These are phyloP conservation scores for Tyria jacobaeae DNA, from an alignment of 2,888 invertebrate genomes.

Conservation along the genomic window DNA sequence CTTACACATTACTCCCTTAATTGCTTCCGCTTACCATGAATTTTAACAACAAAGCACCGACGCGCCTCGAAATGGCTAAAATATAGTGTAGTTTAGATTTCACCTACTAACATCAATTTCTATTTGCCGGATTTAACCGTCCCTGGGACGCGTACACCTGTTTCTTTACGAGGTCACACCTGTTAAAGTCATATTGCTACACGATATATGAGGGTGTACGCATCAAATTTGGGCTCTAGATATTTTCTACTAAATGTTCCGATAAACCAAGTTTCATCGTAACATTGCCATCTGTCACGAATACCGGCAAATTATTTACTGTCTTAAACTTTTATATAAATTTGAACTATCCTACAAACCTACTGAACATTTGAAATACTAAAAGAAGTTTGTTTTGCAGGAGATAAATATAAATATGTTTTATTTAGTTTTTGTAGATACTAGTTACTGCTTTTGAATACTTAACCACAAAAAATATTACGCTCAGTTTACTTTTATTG, in stretches of 20 bases:
- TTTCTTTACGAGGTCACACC: constrained; percentile 71
- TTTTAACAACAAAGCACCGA: constrained; percentile 80
- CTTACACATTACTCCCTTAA: constrained; percentile 81
- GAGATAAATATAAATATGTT: no score
- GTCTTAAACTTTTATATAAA: constrained; percentile 27
- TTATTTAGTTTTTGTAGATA: no score
- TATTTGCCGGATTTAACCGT: constrained; percentile 77
- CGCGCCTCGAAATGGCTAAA: constrained; percentile 74
- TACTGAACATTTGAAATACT: constrained; percentile 17
- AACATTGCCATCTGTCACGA: constrained; percentile 43
- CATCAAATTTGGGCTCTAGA: constrained; percentile 43
- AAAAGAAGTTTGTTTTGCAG: constrained; percentile 15
- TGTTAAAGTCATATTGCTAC: constrained; percentile 57
- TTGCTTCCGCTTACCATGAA: constrained; percentile 82
- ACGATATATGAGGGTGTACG: constrained; percentile 48
- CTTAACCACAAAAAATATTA: constrained; percentile 59
- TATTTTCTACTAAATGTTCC: constrained; percentile 38
- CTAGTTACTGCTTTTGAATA: constrained; percentile 64
- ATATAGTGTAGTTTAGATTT: constrained; percentile 79
- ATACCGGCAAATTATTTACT: constrained; percentile 36
- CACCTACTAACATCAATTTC: constrained; percentile 78
- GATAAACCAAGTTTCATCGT: constrained; percentile 35
- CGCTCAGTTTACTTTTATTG: constrained; percentile 60
- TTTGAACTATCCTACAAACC: constrained; percentile 22
- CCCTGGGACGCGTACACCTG: constrained; percentile 72